Evolutionary conservation across 2,888 invertebrate genomes (phyloP).

Genomic region (Chloroclystis v-ata): DNA sequence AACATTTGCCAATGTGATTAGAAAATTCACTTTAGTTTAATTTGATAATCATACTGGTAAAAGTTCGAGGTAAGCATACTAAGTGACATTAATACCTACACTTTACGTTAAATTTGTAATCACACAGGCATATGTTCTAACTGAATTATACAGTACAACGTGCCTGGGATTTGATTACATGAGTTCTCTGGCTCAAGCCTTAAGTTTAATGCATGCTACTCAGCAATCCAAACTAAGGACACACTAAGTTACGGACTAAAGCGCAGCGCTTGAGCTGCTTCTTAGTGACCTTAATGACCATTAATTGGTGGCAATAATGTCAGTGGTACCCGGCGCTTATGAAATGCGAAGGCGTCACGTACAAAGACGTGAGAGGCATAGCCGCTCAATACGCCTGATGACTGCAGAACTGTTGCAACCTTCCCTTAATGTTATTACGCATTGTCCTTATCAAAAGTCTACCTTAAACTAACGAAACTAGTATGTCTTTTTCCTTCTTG

Average conservation of each 20-base stretch:
- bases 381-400: slow-evolving; percentile 29
- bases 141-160: too few relatives aligned
- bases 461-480: slow-evolving; percentile 9
- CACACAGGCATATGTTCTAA: too few relatives aligned
- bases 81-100: too few relatives aligned
- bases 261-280: neutral
- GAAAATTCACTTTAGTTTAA: too few relatives aligned
- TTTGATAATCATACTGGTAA: too few relatives aligned
- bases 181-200: too few relatives aligned
- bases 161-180: too few relatives aligned
- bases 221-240: neutral
- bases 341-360: slow-evolving; percentile 39
- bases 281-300: slow-evolving; percentile 31
- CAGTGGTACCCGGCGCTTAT: slow-evolving; percentile 33
- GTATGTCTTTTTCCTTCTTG: neutral
- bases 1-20: too few relatives aligned
- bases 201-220: neutral
- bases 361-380: slow-evolving; percentile 49
- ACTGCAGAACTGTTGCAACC: slow-evolving; percentile 38
- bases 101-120: too few relatives aligned
- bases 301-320: slow-evolving; percentile 47
- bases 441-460: slow-evolving; percentile 5
- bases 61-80: too few relatives aligned
- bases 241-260: neutral
- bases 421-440: slow-evolving; percentile 30